These are phyloP conservation scores for Dasysyrphus albostriatus DNA, from an alignment of 2,888 invertebrate species.

Conservation along the genomic window DNA sequence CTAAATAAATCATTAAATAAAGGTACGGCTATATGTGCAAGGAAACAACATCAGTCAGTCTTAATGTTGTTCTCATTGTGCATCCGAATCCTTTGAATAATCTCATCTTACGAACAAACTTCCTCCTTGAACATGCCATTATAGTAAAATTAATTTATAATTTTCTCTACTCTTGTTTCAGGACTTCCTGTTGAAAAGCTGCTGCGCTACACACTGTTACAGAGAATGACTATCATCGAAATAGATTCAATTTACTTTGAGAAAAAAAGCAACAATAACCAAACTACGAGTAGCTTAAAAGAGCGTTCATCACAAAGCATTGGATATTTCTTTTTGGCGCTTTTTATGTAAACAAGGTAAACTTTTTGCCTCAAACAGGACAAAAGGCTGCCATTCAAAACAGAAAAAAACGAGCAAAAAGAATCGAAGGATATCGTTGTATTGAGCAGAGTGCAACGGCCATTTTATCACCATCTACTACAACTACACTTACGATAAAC, in stretches of 20 bases:
- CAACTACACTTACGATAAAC: constrained; percentile 50
- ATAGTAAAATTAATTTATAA: constrained; percentile 49
- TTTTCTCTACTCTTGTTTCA: constrained; percentile 64
- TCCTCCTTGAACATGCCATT: constrained; percentile 30
- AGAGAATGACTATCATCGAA: constrained; percentile 37
- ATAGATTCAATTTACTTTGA: constrained; percentile 36
- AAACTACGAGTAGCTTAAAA: constrained; percentile 13
- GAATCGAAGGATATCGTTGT: constrained; percentile 47
- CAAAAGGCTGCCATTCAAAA: constrained; percentile 29
- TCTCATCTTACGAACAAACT: constrained; percentile 23
- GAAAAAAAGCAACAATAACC: constrained; percentile 1
- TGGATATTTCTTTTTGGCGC: constrained; percentile 55
- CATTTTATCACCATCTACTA: constrained; percentile 61
- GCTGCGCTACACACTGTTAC: constrained; percentile 27
- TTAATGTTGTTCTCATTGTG: not conserved
- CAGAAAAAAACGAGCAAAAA: constrained; percentile 44
- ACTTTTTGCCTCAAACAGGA: constrained; percentile 38
- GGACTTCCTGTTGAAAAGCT: constrained; percentile 41
- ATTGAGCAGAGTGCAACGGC: constrained; percentile 72
- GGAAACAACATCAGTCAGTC: not conserved
- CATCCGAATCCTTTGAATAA: constrained; percentile 43
- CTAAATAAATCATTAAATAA: not conserved
- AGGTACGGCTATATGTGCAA: not conserved
- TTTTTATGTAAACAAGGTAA: constrained; percentile 56
- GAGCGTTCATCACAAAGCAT: not conserved